Evolutionary conservation across 2,888 invertebrate species (phyloP).

Genomic region (Thymelicus acteon): DNA sequence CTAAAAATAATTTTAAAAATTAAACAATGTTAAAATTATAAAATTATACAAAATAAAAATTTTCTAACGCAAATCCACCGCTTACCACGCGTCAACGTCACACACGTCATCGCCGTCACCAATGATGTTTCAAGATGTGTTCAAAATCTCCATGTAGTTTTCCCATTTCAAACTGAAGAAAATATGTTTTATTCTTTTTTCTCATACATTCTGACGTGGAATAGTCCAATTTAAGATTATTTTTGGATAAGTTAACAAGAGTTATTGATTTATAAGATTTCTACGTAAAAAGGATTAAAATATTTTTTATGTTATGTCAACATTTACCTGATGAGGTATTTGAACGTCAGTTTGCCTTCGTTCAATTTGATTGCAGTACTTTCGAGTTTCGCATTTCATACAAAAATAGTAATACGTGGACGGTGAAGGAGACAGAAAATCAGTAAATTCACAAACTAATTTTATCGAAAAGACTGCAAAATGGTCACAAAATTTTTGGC

Average conservation of each 20-base stretch:
- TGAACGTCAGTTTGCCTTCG: constrained; percentile 37
- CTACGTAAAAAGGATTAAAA: too few relatives aligned
- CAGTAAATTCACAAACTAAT: constrained; percentile 52
- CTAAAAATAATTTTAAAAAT: too few relatives aligned
- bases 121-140: constrained; percentile 64
- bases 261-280: not conserved
- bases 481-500: constrained; percentile 75
- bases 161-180: too few relatives aligned
- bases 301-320: constrained; percentile 12
- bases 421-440: constrained; percentile 41
- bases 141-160: constrained; percentile 46
- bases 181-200: too few relatives aligned
- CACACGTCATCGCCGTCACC: constrained; percentile 63
- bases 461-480: constrained; percentile 62
- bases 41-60: not conserved
- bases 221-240: too few relatives aligned
- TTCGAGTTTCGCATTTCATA: too few relatives aligned
- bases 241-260: too few relatives aligned
- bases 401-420: constrained; percentile 42
- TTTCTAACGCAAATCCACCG: constrained; percentile 51
- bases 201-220: too few relatives aligned
- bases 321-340: constrained; percentile 38
- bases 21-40: too few relatives aligned
- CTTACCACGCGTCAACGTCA: constrained; percentile 42
- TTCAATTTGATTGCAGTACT: constrained; percentile 16